Base-by-base conservation (phyloP, 2,888 invertebrate species). In the Orgyia antiqua region DNA sequence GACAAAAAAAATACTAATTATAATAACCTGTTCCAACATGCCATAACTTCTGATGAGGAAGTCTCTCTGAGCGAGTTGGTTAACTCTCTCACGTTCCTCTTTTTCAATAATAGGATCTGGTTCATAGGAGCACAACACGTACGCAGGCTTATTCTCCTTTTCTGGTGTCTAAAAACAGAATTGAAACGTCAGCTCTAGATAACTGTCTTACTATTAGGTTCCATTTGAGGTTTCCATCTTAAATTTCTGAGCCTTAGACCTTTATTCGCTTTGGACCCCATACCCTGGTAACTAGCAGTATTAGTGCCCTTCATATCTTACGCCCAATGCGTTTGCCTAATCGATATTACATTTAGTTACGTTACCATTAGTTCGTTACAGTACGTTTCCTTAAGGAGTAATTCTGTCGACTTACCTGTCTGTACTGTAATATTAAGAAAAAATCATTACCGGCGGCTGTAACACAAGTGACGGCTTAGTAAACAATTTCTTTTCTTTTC, bases 71-170 rank as follows among this genome's bases (percentile, higher is more conserved):
- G 90, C 89, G 40, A 93, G 64, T 37, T 87, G 71, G 45, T 88
- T 89, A 26, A 91, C 65, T 2, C 93, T 87, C 54, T 94, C 90
- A 10, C 91, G 88, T 62, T 94, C 94, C 56, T 94, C 94, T 7
- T 90, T 74, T 63, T 91, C 89, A 37, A 90, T 76, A 51, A 93
- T 90, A n/a, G 87, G 87, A 53, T 89, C 90, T 0, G 92, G 91
- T 51, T 90, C 89, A 61, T 89, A 91, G 0, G 91, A 90, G 54
- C 86, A 75, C 33, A 72, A 39, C 29, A 86, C 83, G 45, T 76
- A 82, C 9, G 68, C 10, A 1, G 64, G 78, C 42, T 72, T 78
- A 20, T 23, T 27, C 42, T 69, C 66, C 31, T 67, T 74, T 36
- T 74, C 78, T 11, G 47, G 48, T 8, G 61, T 47, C 76, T 75